Percentiles rank a stretch among this genome's conserved stretches.
Evolutionary conservation across 2,888 invertebrate genomes (phyloP).

Genomic region (Galeruca laticollis): DNA sequence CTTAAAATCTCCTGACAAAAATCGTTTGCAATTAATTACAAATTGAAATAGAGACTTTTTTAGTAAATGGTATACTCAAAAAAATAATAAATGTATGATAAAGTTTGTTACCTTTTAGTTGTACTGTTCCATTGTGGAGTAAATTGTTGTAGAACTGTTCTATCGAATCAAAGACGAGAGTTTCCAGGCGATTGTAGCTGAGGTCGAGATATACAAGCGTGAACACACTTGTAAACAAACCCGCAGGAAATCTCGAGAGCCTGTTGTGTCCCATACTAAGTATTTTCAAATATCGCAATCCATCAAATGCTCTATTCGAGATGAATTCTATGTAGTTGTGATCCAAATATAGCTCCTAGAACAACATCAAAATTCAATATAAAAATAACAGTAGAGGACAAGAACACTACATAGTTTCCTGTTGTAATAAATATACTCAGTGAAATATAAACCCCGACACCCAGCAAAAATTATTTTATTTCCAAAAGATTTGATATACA

Average conservation of each 20-base stretch:
- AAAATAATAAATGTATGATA: no score
- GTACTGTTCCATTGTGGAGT: conserved; percentile 39
- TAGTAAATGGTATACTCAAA: no score
- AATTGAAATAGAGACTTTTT: no score
- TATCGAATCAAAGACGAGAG: conserved; percentile 81
- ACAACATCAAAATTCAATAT: conserved; percentile 24
- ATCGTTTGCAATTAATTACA: no score
- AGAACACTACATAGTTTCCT: no score
- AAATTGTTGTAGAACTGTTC: conserved; percentile 65
- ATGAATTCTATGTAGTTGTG: conserved; percentile 73
- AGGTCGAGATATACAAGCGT: conserved; percentile 81
- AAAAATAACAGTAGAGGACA: no score
- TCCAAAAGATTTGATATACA: no score
- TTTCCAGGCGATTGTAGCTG: conserved; percentile 81
- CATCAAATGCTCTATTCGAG: conserved; percentile 82
- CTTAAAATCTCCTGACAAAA: no score
- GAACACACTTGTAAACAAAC: conserved; percentile 79
- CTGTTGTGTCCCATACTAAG: conserved; percentile 83
- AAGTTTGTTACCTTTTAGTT: conserved; percentile 39
- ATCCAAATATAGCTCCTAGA: conserved; percentile 62
- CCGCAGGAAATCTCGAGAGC: conserved; percentile 77
- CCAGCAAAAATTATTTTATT: no score
- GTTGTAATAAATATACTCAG: no score
- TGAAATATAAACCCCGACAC: no score
- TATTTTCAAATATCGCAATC: conserved; percentile 78